These are phyloP conservation scores for Hemistola chrysoprasaria DNA, from an alignment of 2,888 invertebrate species.

Conservation along the genomic window DNA sequence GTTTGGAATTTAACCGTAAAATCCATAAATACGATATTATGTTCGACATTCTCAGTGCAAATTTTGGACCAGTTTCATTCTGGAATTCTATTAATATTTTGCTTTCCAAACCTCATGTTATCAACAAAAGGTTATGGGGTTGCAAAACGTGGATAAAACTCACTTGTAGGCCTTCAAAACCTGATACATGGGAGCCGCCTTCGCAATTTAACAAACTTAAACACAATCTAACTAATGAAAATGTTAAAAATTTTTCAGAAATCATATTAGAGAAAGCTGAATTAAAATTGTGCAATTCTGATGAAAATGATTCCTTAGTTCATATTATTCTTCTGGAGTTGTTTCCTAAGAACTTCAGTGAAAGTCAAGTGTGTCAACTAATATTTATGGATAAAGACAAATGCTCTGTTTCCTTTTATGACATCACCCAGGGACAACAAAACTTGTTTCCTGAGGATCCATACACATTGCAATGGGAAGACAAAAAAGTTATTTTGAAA, in stretches of 20 bases:
- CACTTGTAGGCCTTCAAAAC: constrained; percentile 26
- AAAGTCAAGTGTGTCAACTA: constrained; percentile 57
- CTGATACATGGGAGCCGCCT: constrained; percentile 29
- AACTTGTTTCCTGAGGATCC: constrained; percentile 72
- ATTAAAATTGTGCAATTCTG: constrained; percentile 22
- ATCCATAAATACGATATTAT: not conserved
- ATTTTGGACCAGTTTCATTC: constrained; percentile 59
- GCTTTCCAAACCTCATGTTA: constrained; percentile 85
- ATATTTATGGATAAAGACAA: constrained; percentile 61
- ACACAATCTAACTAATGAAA: constrained; percentile 25
- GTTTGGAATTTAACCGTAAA: no score
- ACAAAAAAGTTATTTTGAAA: constrained; percentile 59
- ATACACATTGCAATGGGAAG: constrained; percentile 65
- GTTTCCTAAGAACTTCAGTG: constrained; percentile 59
- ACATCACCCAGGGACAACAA: constrained; percentile 63
- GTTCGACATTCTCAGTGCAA: constrained; percentile 1
- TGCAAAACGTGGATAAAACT: constrained; percentile 49
- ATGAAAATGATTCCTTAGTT: constrained; percentile 8
- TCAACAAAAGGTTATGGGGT: constrained; percentile 87
- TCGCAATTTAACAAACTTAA: constrained; percentile 26
- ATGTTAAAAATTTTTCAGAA: constrained; percentile 27
- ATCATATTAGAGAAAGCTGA: constrained; percentile 29
- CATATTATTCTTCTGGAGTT: constrained; percentile 57
- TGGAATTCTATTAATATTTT: constrained; percentile 85
- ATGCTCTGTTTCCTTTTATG: constrained; percentile 64